Percentiles rank a stretch among this genome's conserved stretches.
phyloP scores from a whole-genome alignment of 2,888 invertebrate species.

The Ophion obscuratus region DNA sequence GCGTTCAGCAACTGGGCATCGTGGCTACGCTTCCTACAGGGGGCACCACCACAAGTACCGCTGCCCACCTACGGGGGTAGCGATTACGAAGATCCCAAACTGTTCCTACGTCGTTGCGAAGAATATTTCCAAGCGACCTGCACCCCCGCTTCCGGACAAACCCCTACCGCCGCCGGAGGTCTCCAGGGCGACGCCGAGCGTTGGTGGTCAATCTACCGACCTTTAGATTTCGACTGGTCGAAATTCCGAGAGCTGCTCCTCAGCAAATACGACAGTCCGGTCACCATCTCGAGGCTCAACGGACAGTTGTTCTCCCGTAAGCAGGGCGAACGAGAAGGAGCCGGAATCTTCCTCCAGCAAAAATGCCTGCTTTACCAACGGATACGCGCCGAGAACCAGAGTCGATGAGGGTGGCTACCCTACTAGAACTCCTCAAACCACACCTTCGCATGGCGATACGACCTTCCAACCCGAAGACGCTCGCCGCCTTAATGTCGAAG shows the following conservation, averaged over 20 bases:
- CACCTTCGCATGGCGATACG: not conserved
- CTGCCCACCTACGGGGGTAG: not conserved
- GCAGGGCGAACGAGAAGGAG: not conserved
- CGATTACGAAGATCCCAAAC: slow-evolving; percentile 21
- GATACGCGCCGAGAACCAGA: not conserved
- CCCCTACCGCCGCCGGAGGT: not conserved
- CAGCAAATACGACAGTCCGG: slow-evolving; percentile 1
- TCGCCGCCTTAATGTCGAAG: not conserved
- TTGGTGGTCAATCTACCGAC: slow-evolving; percentile 7
- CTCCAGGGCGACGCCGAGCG: not conserved
- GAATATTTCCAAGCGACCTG: not conserved
- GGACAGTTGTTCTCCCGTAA: slow-evolving; percentile 11
- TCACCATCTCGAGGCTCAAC: not conserved
- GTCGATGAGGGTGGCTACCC: not conserved
- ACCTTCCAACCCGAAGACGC: not conserved
- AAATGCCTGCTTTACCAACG: slow-evolving; percentile 3
- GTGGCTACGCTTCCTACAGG: no score
- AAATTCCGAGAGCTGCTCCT: slow-evolving; percentile 4
- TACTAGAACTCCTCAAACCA: slow-evolving; percentile 2
- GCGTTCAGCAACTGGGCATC: not conserved
- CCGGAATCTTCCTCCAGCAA: slow-evolving; percentile 18
- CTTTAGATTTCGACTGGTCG: slow-evolving; percentile 6
- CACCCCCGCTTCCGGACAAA: not conserved
- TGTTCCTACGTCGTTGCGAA: not conserved
- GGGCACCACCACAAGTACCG: no score